A percentile compares a stretch with the other conserved stretches of the same genome.
Evolutionary conservation across 2,797 vertebrate species (phyloP).

Genomic region (Heterohyrax brucei): DNA sequence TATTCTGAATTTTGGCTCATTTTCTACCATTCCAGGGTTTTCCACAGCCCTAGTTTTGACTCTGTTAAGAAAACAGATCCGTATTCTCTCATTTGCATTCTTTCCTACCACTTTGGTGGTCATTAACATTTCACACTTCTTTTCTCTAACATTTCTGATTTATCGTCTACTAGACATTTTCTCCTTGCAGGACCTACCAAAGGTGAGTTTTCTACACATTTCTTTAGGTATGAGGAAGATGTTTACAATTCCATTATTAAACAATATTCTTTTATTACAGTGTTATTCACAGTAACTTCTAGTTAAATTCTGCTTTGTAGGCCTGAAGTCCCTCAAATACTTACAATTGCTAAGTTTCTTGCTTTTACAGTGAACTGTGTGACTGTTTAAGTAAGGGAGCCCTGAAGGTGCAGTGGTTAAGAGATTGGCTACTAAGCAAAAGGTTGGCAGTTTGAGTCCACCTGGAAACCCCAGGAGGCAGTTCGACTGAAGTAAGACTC

Average conservation of each 20-base stretch:
- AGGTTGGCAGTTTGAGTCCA: no score
- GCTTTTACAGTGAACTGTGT: neutral
- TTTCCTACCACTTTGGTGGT: neutral
- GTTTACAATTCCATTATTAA: neutral
- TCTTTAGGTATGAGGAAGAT: neutral
- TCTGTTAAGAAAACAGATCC: neutral
- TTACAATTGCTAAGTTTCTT: neutral
- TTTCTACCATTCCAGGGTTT: neutral
- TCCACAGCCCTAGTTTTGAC: neutral
- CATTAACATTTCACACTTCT: neutral
- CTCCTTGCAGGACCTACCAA: neutral
- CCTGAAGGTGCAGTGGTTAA: no score
- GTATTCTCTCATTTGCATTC: neutral
- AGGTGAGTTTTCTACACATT: neutral
- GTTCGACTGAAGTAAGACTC: neutral
- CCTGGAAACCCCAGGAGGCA: no score
- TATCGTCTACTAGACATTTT: neutral
- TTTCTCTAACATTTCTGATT: conserved; percentile 30
- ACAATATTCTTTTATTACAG: conserved; percentile 4
- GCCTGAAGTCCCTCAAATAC: neutral
- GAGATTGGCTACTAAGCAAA: no score
- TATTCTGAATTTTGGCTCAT: neutral
- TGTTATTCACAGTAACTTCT: neutral
- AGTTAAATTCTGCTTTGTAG: neutral
- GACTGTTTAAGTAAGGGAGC: neutral